These are phyloP conservation scores for Schizopygopsis malacanthus DNA, from an alignment of 2,797 vertebrate genomes.

Conservation along the genomic window DNA sequence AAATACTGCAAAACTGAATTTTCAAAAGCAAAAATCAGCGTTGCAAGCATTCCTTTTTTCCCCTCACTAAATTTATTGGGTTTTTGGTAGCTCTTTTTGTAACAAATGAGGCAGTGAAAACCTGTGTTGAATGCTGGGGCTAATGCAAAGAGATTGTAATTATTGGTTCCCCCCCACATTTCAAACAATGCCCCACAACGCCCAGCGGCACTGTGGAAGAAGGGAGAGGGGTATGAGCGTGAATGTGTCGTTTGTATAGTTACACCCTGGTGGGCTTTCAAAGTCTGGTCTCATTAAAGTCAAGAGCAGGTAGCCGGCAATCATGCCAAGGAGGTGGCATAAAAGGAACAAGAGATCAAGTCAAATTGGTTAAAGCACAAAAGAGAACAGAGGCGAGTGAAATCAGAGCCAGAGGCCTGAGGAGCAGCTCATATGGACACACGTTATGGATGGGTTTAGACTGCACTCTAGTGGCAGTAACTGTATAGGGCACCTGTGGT, in stretches of 20 bases:
- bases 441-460: conserved; percentile 52
- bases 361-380: conserved; percentile 59
- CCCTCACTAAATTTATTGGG: conserved; percentile 7
- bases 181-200: conserved; percentile 37
- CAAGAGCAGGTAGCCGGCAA: conserved; percentile 50
- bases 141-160: conserved; percentile 50
- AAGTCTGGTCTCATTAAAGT: conserved; percentile 46
- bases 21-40: not conserved
- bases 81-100: conserved; percentile 11
- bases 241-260: conserved; percentile 43
- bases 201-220: conserved; percentile 17
- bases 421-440: not conserved
- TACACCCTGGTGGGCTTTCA: conserved; percentile 35
- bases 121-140: conserved; percentile 23
- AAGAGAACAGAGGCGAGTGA: conserved; percentile 40
- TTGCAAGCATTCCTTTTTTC: not conserved
- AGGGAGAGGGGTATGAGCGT: conserved; percentile 26
- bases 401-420: conserved; percentile 41
- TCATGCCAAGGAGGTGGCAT: conserved; percentile 45
- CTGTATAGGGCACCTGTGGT: not conserved
- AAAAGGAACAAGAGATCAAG: conserved; percentile 38
- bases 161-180: conserved; percentile 22
- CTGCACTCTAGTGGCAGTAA: conserved; percentile 72
- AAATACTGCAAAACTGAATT: conserved; percentile 37
- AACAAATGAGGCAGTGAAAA: conserved; percentile 17